Base-by-base conservation (phyloP, 64 coral and sea anemone species). In the Dendrophyllia cribrosa region DNA sequence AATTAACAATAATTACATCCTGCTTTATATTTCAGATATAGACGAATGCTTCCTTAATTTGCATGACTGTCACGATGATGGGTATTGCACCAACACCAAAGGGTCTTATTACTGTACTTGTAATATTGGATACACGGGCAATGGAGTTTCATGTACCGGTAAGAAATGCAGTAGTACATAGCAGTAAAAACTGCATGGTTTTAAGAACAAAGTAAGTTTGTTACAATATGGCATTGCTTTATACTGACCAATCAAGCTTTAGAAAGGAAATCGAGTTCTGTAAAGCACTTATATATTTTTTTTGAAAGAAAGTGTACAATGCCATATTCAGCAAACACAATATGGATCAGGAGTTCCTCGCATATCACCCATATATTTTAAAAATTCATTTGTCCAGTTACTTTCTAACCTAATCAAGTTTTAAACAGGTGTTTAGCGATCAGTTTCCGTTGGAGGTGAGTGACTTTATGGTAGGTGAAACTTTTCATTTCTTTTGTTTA, bases 331-430 rank as follows among this genome's bases (percentile, higher is more conserved):
- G 52, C 90, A 85, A 92, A 76, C 79, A 50, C 51, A 92, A 92
- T 92, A 92, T 92, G 90, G 90, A 92, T 92, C 90, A 92, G 90
- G 90, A 92, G 90, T 92, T 92, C 58, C 85, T 87, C 63, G 79
- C 79, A 83, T 43, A 46, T 66, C 43, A 83, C 79, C 79, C 34
- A 43, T n/a, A 83, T 83, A 43, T n/a, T 16, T 65, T 49, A 8
- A 44, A 44, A 25, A 61, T 80, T 59, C 25, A 43, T 10, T 22
- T 11, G 4, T 61, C 17, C 76, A 9, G 8, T 59, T 13, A 25
- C 25, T 47, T 62, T 82, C 22, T 62, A 48, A 62, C 43, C 53
- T 56, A 9, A 12, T 56, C 53, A 56, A 56, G 53, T 56, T 56
- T 56, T 56, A 56, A 56, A 56, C 53, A 56, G 53, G 53, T 56